phyloP scores from a whole-genome alignment of 2,113 vertebrate species.

The Triplophysa tibetana region DNA sequence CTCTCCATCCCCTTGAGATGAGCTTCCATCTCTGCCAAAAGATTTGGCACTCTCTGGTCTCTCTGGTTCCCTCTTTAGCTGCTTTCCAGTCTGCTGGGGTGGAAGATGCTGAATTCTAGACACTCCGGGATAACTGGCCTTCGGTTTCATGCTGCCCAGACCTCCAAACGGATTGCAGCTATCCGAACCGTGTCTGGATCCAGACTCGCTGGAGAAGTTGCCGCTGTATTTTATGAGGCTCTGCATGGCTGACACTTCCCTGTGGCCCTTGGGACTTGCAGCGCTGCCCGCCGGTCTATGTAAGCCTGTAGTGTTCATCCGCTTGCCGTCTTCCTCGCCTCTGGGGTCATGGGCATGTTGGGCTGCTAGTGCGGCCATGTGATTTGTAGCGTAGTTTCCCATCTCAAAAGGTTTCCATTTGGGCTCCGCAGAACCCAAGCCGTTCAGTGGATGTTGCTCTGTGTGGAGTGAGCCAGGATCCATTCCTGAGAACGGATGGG shows the following conservation, averaged over 20 bases:
- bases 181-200: constrained; percentile 75
- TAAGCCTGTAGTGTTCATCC: constrained; percentile 75
- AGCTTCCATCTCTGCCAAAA: constrained; percentile 80
- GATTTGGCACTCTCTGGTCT: constrained; percentile 89
- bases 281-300: constrained; percentile 69
- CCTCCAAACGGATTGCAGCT: constrained; percentile 89
- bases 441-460: constrained; percentile 65
- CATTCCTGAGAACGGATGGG: constrained; percentile 73
- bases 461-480: constrained; percentile 72
- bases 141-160: constrained; percentile 83
- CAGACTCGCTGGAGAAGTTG: constrained; percentile 84
- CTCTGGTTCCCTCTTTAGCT: constrained; percentile 90
- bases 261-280: constrained; percentile 53
- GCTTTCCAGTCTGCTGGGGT: constrained; percentile 70
- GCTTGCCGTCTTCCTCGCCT: constrained; percentile 85
- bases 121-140: constrained; percentile 60
- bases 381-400: constrained; percentile 87
- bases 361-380: constrained; percentile 89
- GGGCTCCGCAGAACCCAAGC: constrained; percentile 67
- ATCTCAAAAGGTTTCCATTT: constrained; percentile 93
- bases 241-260: constrained; percentile 94
- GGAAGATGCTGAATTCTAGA: constrained; percentile 76
- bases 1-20: constrained; percentile 86
- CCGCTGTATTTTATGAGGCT: constrained; percentile 97
- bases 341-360: constrained; percentile 84